These are phyloP conservation scores for Echinops telfairi DNA, from an alignment of 2,113 vertebrate genomes.

Conservation along the genomic window DNA sequence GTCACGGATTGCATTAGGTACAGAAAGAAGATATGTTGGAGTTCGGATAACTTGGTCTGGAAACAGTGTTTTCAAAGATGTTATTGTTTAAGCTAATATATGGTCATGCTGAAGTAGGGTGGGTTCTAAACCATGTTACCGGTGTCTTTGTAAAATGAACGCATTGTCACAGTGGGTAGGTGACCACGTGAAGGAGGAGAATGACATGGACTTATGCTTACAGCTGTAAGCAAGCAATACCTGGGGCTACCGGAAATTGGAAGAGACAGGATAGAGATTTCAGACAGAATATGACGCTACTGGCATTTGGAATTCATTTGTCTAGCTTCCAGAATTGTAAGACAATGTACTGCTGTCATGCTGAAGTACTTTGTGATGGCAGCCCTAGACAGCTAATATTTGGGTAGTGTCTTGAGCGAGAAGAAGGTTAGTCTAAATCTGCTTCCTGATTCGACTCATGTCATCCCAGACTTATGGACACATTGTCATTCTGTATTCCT, in stretches of 20 bases:
- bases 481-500: too few relatives aligned
- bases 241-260: background rate
- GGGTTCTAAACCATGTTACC: background rate
- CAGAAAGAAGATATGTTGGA: background rate
- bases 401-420: too few relatives aligned
- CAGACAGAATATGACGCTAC: too few relatives aligned
- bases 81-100: background rate
- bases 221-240: background rate
- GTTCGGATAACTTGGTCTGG: background rate
- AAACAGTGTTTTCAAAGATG: background rate
- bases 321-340: too few relatives aligned
- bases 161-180: background rate
- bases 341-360: too few relatives aligned
- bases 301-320: too few relatives aligned
- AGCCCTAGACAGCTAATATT: too few relatives aligned
- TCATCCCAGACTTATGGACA: too few relatives aligned
- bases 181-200: background rate
- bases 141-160: background rate
- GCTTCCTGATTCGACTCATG: too few relatives aligned
- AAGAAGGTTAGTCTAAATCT: too few relatives aligned
- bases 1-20: background rate
- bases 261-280: background rate
- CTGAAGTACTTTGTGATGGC: too few relatives aligned
- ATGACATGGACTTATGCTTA: background rate
- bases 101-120: background rate